Base-by-base conservation (phyloP, 2,888 invertebrate species). In the Gryllus longicercus region DNA sequence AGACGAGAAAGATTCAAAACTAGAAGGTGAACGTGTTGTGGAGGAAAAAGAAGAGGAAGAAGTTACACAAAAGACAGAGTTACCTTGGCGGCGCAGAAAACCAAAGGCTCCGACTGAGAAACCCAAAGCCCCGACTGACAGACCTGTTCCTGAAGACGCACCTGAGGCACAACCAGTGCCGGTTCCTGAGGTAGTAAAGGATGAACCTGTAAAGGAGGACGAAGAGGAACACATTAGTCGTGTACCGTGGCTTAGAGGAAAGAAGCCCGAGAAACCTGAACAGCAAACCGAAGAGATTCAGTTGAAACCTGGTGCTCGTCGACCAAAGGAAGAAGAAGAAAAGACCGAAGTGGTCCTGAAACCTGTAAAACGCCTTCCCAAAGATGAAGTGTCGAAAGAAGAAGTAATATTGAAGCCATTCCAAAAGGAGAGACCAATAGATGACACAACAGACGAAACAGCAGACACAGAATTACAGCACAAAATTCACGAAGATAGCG, bases 361-460 rank as follows among this genome's bases (percentile, higher is more conserved):
- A 78, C 75, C 23, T 3, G 74, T 79, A 81, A 38, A 38, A 38
- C 77, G 76, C 21, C 14, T 77, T 63, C 50, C 18, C 63, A 80
- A 21, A 78, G 38, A 76, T 76, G 80, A n/a, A 49, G 51, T 76
- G 21, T 12, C 74, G 76, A 51, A 77, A 81, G 84, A 84, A 78
- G 82, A 83, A 80, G 80, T 83, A 50, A 80, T 76, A 51, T 82
- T 84, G 50, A 84, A 84, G 79, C 84, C 83, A 21, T 21, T 79
- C 18, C 75, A 75, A 23, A 81, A 49, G 23, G 79, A 80, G 2
- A 21, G 16, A 50, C 21, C 80, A 82, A 88, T 88, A 38, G 75
- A 81, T 76, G 49, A 81, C 81, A 82, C 12, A 18, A 51, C 76
- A 10, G 25, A 75, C 3, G 4, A 25, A 23, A 25, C 12, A 75